These are phyloP conservation scores for Sialis lutaria DNA, from an alignment of 2,888 invertebrate species.

Conservation along the genomic window DNA sequence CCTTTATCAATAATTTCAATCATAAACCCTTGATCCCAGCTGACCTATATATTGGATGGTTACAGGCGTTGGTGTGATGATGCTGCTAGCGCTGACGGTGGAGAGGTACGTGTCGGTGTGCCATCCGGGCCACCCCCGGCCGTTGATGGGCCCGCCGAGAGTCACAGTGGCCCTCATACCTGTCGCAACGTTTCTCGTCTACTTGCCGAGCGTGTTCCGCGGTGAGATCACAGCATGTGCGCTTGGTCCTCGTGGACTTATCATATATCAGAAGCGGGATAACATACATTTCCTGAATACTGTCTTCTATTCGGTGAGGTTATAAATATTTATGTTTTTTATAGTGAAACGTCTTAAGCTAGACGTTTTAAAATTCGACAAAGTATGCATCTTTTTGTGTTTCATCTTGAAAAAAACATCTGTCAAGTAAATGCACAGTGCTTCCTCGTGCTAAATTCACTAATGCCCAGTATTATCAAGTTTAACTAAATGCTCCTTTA, in stretches of 20 bases:
- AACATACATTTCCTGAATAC: slow-evolving; percentile 31
- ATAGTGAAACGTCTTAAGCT: too few species aligned
- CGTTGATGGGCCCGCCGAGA: slow-evolving; percentile 45
- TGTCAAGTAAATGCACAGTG: too few species aligned
- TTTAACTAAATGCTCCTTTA: too few species aligned
- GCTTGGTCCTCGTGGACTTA: slow-evolving; percentile 25
- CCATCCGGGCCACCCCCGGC: slow-evolving; percentile 48
- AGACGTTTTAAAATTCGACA: too few species aligned
- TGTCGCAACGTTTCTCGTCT: slow-evolving; percentile 43
- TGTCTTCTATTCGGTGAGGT: slow-evolving; percentile 30
- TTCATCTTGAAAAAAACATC: too few species aligned
- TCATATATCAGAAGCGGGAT: slow-evolving; percentile 38
- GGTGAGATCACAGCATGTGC: slow-evolving; percentile 38
- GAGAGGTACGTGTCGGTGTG: slow-evolving; percentile 61
- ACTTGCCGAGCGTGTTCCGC: slow-evolving; percentile 49
- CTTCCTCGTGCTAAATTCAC: too few species aligned
- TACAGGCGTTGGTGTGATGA: slow-evolving; percentile 54
- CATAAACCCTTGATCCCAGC: too few species aligned
- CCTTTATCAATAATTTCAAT: too few species aligned
- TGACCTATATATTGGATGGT: neutral
- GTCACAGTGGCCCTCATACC: slow-evolving; percentile 44
- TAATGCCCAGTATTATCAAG: too few species aligned
- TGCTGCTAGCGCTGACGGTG: slow-evolving; percentile 54
- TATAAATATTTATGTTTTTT: neutral
- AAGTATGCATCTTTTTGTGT: too few species aligned